Evolutionary conservation across 2,113 vertebrate species (phyloP).

Genomic region (Cepphus grylle): DNA sequence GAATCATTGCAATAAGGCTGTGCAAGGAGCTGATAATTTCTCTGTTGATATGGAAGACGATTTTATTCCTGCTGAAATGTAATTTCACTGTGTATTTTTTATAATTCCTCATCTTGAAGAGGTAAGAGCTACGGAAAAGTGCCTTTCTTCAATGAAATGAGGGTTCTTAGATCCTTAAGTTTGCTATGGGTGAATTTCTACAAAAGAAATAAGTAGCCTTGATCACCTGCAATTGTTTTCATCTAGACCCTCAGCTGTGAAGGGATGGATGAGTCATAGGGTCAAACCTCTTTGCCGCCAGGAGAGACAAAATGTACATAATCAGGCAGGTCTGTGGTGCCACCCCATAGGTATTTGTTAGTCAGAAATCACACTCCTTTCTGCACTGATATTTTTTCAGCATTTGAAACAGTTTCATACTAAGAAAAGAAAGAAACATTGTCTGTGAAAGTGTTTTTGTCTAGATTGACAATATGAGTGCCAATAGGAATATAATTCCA

Average conservation of each 20-base stretch:
- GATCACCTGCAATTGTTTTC: not conserved
- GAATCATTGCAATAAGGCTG: not conserved
- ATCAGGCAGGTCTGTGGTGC: not conserved
- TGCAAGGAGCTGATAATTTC: not conserved
- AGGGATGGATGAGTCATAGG: not conserved
- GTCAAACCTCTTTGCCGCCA: not conserved
- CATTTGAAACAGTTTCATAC: not conserved
- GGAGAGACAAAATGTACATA: not conserved
- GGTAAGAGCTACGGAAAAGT: not conserved
- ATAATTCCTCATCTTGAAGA: not conserved
- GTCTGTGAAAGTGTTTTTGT: not conserved
- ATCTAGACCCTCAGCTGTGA: not conserved
- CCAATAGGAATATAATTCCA: not conserved
- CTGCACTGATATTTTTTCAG: not conserved
- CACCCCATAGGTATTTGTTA: not conserved
- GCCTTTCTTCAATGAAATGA: not conserved
- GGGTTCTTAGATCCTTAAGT: not conserved
- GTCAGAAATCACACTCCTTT: not conserved
- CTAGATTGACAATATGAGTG: not conserved
- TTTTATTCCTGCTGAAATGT: not conserved
- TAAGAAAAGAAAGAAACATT: not conserved
- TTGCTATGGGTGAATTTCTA: not conserved
- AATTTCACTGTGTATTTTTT: not conserved
- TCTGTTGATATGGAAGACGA: not conserved
- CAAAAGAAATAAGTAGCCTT: not conserved